These are phyloP conservation scores for Monopis laevigella DNA, from an alignment of 2,888 invertebrate genomes.

Conservation along the genomic window DNA sequence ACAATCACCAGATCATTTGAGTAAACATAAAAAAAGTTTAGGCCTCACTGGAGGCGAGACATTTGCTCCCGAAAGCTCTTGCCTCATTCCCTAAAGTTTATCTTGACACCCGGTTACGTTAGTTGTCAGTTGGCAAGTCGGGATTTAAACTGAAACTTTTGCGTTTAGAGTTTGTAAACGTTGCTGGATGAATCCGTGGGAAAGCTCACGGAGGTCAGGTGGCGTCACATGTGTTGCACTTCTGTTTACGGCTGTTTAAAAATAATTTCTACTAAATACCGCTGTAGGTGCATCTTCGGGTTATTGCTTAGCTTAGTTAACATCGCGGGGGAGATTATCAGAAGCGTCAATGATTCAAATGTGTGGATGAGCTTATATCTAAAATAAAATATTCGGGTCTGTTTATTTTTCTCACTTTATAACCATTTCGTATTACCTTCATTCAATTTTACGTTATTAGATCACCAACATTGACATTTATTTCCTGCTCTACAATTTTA, in stretches of 20 bases:
- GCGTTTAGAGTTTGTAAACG: conserved; percentile 33
- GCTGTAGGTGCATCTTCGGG: conserved; percentile 21
- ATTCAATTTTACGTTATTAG: too few species aligned
- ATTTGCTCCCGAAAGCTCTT: conserved; percentile 52
- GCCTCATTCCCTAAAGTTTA: conserved; percentile 26
- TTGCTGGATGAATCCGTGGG: conserved; percentile 31
- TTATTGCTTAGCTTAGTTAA: background rate
- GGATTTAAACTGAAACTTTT: conserved; percentile 35
- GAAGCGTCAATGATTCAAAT: too few species aligned
- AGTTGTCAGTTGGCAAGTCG: conserved; percentile 28
- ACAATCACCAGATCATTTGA: conserved; percentile 64
- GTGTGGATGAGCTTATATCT: too few species aligned
- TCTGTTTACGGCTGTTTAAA: conserved; percentile 53
- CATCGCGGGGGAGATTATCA: conserved; percentile 55
- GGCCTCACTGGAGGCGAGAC: conserved; percentile 47
- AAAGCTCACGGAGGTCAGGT: conserved; percentile 61
- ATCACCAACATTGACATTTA: too few species aligned
- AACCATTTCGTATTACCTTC: too few species aligned
- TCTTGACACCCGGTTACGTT: conserved; percentile 22
- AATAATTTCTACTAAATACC: conserved; percentile 42
- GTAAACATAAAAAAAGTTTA: conserved; percentile 57
- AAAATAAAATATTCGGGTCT: too few species aligned
- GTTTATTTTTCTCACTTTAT: too few species aligned
- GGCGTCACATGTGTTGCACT: conserved; percentile 58
- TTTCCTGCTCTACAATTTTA: too few species aligned